These are phyloP conservation scores for Pterocles orientalis DNA, from an alignment of 2,113 vertebrate genomes.

Conservation along the genomic window DNA sequence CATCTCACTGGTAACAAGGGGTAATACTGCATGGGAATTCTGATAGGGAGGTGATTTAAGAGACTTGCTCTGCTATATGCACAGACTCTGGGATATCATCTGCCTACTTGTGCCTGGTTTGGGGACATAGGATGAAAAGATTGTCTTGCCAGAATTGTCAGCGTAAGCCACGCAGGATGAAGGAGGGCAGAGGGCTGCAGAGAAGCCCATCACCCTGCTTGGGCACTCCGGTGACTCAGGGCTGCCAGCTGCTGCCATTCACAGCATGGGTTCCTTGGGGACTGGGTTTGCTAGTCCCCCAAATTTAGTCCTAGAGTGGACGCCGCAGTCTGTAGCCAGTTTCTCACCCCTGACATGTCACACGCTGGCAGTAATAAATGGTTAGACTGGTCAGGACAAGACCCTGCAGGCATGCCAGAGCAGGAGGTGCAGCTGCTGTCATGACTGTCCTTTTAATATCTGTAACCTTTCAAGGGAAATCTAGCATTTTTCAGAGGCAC, in stretches of 20 bases:
- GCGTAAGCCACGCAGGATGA: not conserved
- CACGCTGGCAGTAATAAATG: not conserved
- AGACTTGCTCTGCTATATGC: not conserved
- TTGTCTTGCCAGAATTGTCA: not conserved
- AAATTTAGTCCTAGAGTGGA: not conserved
- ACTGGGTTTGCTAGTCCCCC: not conserved
- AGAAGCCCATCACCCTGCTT: not conserved
- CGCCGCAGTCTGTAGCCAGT: not conserved
- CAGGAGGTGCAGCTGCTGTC: not conserved
- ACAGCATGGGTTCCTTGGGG: not conserved
- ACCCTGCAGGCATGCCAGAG: not conserved
- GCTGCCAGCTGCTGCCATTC: not conserved
- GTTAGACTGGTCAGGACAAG: not conserved
- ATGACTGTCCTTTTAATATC: not conserved
- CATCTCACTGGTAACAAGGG: not conserved
- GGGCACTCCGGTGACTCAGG: fast-evolving
- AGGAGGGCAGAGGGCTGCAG: not conserved
- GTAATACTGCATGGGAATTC: fast-evolving
- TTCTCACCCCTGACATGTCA: not conserved
- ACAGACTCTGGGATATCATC: not conserved
- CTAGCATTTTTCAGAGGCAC: not conserved
- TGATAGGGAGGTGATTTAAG: not conserved
- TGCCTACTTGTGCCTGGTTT: not conserved
- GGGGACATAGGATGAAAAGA: not conserved
- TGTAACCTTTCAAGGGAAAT: not conserved